phyloP scores from a whole-genome alignment of 1,140 invertebrate species.

The Drosophila nigromelanica region DNA sequence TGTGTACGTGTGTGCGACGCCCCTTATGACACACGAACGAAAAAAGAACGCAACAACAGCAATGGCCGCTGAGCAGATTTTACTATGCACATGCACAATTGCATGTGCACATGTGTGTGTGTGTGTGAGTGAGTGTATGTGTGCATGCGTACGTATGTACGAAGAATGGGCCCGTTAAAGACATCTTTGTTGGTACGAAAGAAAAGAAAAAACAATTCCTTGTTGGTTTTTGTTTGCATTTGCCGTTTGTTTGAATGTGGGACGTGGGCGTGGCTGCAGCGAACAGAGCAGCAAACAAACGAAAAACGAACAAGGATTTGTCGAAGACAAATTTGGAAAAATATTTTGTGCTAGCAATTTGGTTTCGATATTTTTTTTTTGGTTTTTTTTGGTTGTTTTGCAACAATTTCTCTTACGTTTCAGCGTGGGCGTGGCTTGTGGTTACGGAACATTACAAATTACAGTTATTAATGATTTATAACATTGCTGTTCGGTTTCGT shows the following conservation, averaged over 20 bases:
- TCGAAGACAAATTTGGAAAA: constrained; percentile 39
- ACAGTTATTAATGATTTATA: constrained; percentile 68
- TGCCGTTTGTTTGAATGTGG: constrained; percentile 9
- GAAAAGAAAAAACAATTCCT: constrained; percentile 8
- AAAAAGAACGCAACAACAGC: constrained; percentile 24
- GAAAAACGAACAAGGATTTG: constrained; percentile 28
- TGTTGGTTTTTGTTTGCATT: constrained; percentile 13
- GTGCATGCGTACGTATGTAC: constrained; percentile 32
- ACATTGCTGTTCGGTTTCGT: constrained; percentile 69
- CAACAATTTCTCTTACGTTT: constrained; percentile 51
- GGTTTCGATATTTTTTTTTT: constrained; percentile 21
- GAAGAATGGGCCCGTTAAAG: constrained; percentile 6
- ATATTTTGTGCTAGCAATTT: constrained; percentile 23
- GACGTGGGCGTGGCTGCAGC: constrained; percentile 28
- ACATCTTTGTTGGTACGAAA: constrained; percentile 10
- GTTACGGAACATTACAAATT: constrained; percentile 66
- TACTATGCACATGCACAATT: constrained; percentile 21
- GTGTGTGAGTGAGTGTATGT: constrained; percentile 6
- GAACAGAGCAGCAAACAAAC: constrained; percentile 20
- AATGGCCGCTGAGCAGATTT: constrained; percentile 26
- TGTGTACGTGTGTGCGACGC: constrained; percentile 26
- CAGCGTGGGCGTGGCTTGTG: constrained; percentile 51
- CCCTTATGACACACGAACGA: constrained; percentile 31
- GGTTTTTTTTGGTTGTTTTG: constrained; percentile 27
- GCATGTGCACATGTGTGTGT: neutral